These are phyloP conservation scores for Nasonia giraulti DNA, from an alignment of 1,140 invertebrate species.

Conservation along the genomic window DNA sequence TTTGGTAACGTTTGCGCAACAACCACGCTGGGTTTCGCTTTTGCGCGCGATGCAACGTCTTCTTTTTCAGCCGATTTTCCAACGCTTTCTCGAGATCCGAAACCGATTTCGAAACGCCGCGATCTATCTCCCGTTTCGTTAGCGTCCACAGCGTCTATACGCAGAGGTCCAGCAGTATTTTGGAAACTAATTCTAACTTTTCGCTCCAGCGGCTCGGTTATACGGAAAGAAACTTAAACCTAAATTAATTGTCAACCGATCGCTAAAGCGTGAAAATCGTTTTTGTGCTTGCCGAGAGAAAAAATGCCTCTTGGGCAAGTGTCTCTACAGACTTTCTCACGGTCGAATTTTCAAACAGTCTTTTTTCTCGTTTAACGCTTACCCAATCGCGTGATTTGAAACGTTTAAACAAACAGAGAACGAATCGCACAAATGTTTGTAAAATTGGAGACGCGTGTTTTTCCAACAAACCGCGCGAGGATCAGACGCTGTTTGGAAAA, in stretches of 20 bases:
- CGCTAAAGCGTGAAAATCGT: background rate
- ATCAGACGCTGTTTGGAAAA: constrained; percentile 2
- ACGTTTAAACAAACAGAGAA: background rate
- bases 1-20: no score
- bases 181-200: background rate
- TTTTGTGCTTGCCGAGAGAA: background rate
- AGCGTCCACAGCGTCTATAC: background rate
- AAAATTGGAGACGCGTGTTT: background rate
- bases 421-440: background rate
- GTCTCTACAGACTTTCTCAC: background rate
- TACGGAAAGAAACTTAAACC: background rate
- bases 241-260: constrained; percentile 6
- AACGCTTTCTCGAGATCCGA: constrained; percentile 1
- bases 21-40: no score
- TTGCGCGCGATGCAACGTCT: background rate
- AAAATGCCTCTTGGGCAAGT: no score
- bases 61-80: background rate
- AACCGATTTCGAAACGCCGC: background rate
- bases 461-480: background rate
- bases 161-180: background rate
- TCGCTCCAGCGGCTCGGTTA: background rate
- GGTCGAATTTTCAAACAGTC: background rate
- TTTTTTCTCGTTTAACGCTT: no score
- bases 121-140: background rate
- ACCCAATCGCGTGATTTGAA: no score